Evolutionary conservation across 2,113 vertebrate species (phyloP), one percentile per base, ranked within the genome.

Genomic region (Recurvirostra avosetta): DNA sequence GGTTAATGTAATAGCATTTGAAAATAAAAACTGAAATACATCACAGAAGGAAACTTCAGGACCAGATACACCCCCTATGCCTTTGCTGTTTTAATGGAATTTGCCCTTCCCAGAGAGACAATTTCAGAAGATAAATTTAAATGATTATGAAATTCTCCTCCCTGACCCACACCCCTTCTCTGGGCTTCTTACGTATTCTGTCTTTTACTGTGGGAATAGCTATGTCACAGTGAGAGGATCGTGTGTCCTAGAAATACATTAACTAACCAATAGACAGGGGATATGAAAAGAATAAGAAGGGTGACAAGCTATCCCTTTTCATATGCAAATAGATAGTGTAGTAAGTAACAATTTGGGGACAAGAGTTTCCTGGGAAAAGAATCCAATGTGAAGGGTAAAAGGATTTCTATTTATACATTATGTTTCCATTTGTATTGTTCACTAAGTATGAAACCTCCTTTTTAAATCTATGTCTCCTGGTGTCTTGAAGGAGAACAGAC

Each of bases 401-500:
- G 67, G 77, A 87, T 95, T 97, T 98, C 96, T 95, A 97, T 88
- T 96, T 96, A 97, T 97, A 96, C 38, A n/a, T 80, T 45, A 71
- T 77, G 90, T 89, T 97, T 97, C 96, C 94, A 94, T 94, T 97
- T 92, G 68, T 74, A 86, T 93, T 93, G 73, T 91, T 95, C 93
- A 93, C 70, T 26, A 83, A 92, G 82, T 88, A 94, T 96, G 96
- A 96, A 98, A 92, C 92, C 84, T 94, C 86, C 85, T 84, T 58
- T 96, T 96, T 63, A 95, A 98, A 93, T 74, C 95, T 80, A 8
- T 50, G 32, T 95, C 96, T 97, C 96, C 88, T 67, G 89, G 94
- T 92, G 87, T 67, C 95, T 92, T 95, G 93, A 95, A 93, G 96
- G 95, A 80, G 96, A 97, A 96, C 92, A 97, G 90, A 94, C 93